phyloP scores from a whole-genome alignment of 2,888 invertebrate species.

The Campoplex nolae region DNA sequence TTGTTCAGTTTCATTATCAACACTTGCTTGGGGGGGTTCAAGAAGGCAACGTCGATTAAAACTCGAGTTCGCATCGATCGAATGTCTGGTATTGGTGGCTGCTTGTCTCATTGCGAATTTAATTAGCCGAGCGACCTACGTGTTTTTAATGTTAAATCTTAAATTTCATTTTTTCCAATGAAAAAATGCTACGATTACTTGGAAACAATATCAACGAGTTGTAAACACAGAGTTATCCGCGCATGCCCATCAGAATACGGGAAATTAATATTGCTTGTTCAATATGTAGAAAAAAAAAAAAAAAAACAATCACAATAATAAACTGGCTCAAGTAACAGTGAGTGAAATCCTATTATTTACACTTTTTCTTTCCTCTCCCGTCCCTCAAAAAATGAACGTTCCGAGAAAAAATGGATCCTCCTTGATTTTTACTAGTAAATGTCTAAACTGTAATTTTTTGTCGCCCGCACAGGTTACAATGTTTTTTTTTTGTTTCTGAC shows the following conservation, averaged over 20 bases:
- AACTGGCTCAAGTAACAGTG: not conserved
- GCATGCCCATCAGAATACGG: not conserved
- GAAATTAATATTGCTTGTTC: not conserved
- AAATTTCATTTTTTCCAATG: too few relatives aligned
- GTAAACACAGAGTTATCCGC: not conserved
- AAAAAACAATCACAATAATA: not conserved
- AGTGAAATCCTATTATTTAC: not conserved
- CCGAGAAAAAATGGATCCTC: not conserved
- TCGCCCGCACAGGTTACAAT: not conserved
- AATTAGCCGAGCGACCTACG: not conserved
- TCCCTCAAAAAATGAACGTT: not conserved
- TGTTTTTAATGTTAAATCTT: not conserved
- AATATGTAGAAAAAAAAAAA: not conserved
- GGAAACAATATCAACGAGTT: not conserved
- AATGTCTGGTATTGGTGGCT: constrained; percentile 22
- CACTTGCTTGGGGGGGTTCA: constrained; percentile 77
- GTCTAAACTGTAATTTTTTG: not conserved
- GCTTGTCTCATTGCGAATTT: not conserved
- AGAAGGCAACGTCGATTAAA: constrained; percentile 78
- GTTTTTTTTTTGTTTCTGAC: too few relatives aligned
- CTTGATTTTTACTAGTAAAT: not conserved
- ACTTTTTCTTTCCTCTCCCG: not conserved
- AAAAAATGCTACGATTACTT: too few relatives aligned
- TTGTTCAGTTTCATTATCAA: constrained; percentile 79
- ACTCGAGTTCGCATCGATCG: constrained; percentile 45